Evolutionary conservation across 2,797 vertebrate genomes (phyloP).

Genomic region (Myotis vivesi): DNA sequence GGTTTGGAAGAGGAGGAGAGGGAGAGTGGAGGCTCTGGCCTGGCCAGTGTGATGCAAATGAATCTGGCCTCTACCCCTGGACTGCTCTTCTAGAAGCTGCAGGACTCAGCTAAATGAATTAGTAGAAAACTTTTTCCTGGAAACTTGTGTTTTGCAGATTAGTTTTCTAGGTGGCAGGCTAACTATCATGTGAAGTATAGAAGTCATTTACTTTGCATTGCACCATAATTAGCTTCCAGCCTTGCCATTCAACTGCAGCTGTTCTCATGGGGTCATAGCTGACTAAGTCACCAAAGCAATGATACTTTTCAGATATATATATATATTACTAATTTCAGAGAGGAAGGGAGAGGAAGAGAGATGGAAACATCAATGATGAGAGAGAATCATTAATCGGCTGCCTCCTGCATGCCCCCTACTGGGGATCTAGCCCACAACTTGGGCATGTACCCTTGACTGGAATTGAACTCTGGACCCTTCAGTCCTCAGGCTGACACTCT

Average conservation of each 20-base stretch:
- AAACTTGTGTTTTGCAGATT: neutral
- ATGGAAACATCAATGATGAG: too few species aligned
- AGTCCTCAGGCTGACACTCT: too few species aligned
- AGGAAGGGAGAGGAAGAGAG: too few species aligned
- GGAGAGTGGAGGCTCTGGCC: neutral
- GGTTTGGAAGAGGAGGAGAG: neutral
- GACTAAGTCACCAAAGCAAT: neutral
- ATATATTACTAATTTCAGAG: too few species aligned
- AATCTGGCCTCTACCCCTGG: neutral
- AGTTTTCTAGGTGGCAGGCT: neutral
- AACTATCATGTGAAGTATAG: neutral
- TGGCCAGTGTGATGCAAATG: neutral
- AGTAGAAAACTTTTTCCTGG: neutral
- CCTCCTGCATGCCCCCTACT: too few species aligned
- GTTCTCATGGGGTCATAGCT: neutral
- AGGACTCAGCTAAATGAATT: neutral
- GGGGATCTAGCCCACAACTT: too few species aligned
- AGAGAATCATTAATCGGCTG: too few species aligned
- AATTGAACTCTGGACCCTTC: too few species aligned
- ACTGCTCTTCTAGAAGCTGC: neutral
- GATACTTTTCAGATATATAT: too few species aligned
- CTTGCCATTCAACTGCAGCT: neutral
- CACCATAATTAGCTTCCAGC: neutral
- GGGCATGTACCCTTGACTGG: too few species aligned
- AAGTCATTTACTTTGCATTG: neutral